Percentiles rank a stretch among this genome's conserved stretches.
These are phyloP conservation scores for Drosophila emarginata DNA, from an alignment of 2,888 invertebrate genomes.

Conservation along the genomic window DNA sequence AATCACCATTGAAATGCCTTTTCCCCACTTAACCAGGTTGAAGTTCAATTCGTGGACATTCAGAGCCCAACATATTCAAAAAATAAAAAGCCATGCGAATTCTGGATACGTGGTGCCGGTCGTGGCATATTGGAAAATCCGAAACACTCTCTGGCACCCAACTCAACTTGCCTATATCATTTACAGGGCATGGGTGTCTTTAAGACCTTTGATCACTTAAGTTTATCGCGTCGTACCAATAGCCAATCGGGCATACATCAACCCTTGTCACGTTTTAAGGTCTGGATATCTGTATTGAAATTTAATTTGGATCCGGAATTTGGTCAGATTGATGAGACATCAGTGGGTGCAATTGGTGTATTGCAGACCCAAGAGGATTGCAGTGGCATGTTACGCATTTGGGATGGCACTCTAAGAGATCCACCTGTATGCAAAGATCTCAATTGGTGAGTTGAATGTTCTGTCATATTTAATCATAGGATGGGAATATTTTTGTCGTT, in stretches of 20 bases:
- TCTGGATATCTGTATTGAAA: slow-evolving; percentile 93
- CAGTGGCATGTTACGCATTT: slow-evolving; percentile 91
- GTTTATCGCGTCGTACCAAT: slow-evolving; percentile 84
- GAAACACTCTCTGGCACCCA: slow-evolving; percentile 92
- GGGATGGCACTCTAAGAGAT: slow-evolving; percentile 92
- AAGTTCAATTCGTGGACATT: slow-evolving; percentile 93
- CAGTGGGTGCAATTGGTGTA: slow-evolving; percentile 80
- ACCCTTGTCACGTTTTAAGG: slow-evolving; percentile 88
- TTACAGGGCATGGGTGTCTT: slow-evolving; percentile 86
- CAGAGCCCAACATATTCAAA: slow-evolving; percentile 92
- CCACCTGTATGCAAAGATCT: slow-evolving; percentile 91
- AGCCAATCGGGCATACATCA: slow-evolving; percentile 79
- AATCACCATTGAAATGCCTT: slow-evolving; percentile 4
- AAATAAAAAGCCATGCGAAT: slow-evolving; percentile 92
- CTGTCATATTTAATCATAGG: too few species aligned
- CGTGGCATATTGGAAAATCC: slow-evolving; percentile 92
- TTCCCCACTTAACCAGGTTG: slow-evolving; percentile 77
- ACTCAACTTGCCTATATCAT: slow-evolving; percentile 94
- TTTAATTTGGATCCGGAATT: slow-evolving; percentile 90
- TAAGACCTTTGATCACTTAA: slow-evolving; percentile 84
- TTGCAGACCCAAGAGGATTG: slow-evolving; percentile 88
- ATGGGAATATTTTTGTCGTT: too few species aligned
- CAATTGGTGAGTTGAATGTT: slow-evolving; percentile 86
- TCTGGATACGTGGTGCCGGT: slow-evolving; percentile 91
- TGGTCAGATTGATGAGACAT: slow-evolving; percentile 80